Evolutionary conservation across 2,888 invertebrate genomes (phyloP).

Genomic region (Ormia ochracea): DNA sequence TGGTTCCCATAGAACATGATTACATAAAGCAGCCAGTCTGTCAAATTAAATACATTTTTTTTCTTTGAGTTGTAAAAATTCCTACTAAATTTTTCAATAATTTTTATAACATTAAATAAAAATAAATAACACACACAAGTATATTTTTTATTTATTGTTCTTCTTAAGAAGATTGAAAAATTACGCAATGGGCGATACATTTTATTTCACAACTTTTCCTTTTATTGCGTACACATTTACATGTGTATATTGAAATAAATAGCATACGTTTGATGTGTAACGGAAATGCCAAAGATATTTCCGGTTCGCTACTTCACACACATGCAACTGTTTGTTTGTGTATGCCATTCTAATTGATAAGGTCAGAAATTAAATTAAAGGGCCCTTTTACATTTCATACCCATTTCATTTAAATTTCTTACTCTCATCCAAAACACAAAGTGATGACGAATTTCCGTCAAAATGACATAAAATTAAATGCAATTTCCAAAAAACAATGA

Average conservation of each 20-base stretch:
- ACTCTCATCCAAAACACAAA: too few species aligned
- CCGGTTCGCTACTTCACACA: slow-evolving; percentile 70
- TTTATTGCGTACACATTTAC: neutral
- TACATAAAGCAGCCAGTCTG: too few species aligned
- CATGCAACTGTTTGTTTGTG: neutral
- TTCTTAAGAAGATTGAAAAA: neutral
- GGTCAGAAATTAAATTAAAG: neutral
- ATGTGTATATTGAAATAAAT: neutral
- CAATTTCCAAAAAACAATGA: too few species aligned
- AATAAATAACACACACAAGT: slow-evolving; percentile 27
- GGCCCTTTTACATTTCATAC: neutral
- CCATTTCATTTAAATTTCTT: too few species aligned
- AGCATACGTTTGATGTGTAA: slow-evolving; percentile 66
- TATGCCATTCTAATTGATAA: neutral
- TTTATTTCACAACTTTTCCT: neutral
- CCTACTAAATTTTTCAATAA: neutral
- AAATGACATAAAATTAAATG: too few species aligned
- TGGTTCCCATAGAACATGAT: too few species aligned
- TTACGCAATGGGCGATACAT: slow-evolving; percentile 1
- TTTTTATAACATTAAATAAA: slow-evolving; percentile 18
- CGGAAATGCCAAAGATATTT: slow-evolving; percentile 71
- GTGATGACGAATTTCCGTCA: too few species aligned
- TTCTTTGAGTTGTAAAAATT: neutral
- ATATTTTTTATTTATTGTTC: slow-evolving; percentile 21
- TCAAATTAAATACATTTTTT: too few species aligned